A percentile compares a stretch with the other conserved stretches of the same genome.
Evolutionary conservation across 2,113 vertebrate genomes (phyloP).

Genomic region (Microtus oregoni): DNA sequence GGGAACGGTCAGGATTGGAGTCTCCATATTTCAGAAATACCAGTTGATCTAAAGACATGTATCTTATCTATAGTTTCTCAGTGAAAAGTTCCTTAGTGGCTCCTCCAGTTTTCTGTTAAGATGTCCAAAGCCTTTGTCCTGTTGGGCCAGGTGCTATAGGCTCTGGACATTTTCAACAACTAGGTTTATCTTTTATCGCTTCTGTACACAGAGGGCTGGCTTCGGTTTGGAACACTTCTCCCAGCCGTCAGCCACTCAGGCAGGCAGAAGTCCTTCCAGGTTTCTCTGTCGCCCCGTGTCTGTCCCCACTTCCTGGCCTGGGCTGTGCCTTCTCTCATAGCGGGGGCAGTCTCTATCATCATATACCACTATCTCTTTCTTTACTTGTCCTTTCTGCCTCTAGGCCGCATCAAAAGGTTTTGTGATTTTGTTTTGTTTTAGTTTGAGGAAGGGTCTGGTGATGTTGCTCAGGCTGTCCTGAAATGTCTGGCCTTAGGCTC

Average conservation of each 20-base stretch:
- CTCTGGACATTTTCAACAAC: background rate
- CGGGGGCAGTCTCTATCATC: background rate
- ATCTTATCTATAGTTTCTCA: background rate
- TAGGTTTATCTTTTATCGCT: background rate
- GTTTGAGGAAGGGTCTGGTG: background rate
- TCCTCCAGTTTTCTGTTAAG: background rate
- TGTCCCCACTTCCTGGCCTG: background rate
- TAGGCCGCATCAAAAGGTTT: background rate
- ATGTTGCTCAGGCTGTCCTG: background rate
- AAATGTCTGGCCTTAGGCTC: background rate
- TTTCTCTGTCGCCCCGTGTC: background rate
- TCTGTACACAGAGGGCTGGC: background rate
- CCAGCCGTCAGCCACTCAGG: background rate
- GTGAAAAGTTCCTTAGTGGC: background rate
- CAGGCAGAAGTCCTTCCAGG: background rate
- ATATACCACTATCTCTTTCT: background rate
- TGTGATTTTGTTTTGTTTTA: background rate
- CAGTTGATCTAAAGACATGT: background rate
- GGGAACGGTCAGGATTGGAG: background rate
- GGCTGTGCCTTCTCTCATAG: background rate
- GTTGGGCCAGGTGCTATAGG: background rate
- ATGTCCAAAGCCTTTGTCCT: background rate
- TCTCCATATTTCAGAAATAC: background rate
- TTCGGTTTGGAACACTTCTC: background rate
- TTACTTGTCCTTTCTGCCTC: slow-evolving; percentile 16